Evolutionary conservation across 2,113 vertebrate genomes (phyloP).

Genomic region (Microcebus griseorufus): DNA sequence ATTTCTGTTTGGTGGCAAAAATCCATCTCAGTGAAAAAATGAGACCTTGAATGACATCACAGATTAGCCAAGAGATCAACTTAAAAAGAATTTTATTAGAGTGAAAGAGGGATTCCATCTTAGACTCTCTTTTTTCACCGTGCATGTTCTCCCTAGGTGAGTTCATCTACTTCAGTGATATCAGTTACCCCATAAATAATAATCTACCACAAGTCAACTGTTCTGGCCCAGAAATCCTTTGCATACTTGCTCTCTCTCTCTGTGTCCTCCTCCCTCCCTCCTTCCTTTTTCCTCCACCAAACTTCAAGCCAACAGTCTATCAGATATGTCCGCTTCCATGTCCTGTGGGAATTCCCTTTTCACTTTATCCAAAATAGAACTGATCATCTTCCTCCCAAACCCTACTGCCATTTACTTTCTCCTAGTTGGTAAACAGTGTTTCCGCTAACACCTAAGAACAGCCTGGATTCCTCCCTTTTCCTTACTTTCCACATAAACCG

Average conservation of each 20-base stretch:
- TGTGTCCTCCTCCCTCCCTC: no score
- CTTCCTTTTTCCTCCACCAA: background rate
- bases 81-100: background rate
- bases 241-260: no score
- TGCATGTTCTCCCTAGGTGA: background rate
- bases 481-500: background rate
- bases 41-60: background rate
- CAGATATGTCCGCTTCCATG: background rate
- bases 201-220: background rate
- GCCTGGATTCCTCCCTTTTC: background rate
- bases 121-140: background rate
- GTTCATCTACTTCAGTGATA: background rate
- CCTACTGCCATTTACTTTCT: background rate
- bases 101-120: background rate
- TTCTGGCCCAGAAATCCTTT: background rate
- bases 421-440: background rate
- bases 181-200: background rate
- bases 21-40: background rate
- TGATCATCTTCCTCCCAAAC: background rate
- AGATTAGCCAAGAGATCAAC: background rate
- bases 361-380: background rate
- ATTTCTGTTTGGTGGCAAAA: background rate
- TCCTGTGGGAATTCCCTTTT: background rate
- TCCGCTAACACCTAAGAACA: background rate
- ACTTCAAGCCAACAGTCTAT: background rate